Percentiles rank a stretch among this genome's conserved stretches.
Conservation (phyloP, 2,113 vertebrate species). For the Cichladusa arquata region DNA sequence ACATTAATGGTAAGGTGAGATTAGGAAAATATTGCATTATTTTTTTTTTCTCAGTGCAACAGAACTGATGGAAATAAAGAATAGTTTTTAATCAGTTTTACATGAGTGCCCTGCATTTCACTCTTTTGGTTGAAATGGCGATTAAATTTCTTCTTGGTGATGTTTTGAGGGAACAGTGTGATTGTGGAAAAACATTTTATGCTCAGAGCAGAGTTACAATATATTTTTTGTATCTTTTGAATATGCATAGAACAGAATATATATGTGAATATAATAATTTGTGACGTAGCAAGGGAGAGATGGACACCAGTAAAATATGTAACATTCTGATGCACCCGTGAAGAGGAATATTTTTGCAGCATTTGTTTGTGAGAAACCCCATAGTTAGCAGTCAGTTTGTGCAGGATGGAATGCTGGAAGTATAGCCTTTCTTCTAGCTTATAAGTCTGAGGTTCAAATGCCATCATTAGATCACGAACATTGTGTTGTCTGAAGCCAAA, state of each 20-base stretch:
- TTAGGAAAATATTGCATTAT: background rate
- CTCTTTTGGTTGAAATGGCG: background rate
- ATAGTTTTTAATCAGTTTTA: background rate
- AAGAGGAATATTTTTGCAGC: background rate
- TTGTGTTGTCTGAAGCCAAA: background rate
- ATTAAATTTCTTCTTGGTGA: background rate
- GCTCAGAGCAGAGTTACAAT: background rate
- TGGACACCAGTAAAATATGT: background rate
- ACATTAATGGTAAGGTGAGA: background rate
- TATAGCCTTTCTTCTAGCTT: background rate
- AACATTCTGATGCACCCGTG: background rate
- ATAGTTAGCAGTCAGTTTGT: background rate
- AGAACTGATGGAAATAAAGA: background rate
- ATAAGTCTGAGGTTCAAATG: background rate
- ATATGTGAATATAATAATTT: background rate
- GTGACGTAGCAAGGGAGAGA: background rate
- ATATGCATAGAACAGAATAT: background rate
- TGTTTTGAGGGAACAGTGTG: background rate
- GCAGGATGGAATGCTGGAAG: background rate
- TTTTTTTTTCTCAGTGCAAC: background rate
- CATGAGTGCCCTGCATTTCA: background rate
- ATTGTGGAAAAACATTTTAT: background rate
- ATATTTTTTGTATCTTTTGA: background rate
- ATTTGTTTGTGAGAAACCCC: background rate
- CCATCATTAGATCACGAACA: background rate